phyloP scores from a whole-genome alignment of 2,888 invertebrate species.

The Nymphalis c-album region DNA sequence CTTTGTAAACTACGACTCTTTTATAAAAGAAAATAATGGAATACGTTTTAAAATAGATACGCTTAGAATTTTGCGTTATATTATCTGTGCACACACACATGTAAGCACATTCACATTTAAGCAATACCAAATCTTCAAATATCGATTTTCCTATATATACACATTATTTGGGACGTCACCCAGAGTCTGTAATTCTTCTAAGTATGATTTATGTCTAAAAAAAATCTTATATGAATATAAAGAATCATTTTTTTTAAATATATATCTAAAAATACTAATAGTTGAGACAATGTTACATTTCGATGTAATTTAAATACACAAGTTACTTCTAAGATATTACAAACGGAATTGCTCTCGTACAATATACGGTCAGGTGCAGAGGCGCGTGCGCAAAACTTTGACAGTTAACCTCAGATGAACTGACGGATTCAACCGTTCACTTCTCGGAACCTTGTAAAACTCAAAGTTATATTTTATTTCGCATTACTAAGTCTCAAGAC shows the following conservation, averaged over 20 bases:
- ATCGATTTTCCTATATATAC: too few relatives aligned
- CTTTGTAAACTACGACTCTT: not conserved
- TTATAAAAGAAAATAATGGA: not conserved
- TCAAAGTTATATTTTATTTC: slow-evolving; percentile 26
- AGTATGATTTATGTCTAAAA: too few relatives aligned
- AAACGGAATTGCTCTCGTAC: slow-evolving; percentile 4
- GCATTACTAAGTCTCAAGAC: slow-evolving; percentile 10
- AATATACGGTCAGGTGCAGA: slow-evolving; percentile 45
- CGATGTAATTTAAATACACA: not conserved
- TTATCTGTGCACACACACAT: too few relatives aligned
- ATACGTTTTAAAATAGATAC: too few relatives aligned
- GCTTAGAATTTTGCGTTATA: too few relatives aligned
- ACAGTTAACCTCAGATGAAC: slow-evolving; percentile 50
- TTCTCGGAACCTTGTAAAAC: slow-evolving; percentile 26
- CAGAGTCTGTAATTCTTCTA: too few relatives aligned
- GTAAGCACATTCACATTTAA: too few relatives aligned
- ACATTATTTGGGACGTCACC: too few relatives aligned
- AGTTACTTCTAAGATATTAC: not conserved
- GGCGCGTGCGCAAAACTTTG: slow-evolving; percentile 51
- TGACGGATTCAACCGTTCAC: slow-evolving; percentile 29
- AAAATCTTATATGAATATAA: too few relatives aligned
- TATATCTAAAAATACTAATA: too few relatives aligned
- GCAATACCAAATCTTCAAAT: too few relatives aligned
- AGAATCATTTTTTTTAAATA: too few relatives aligned
- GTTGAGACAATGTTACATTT: not conserved